These are phyloP conservation scores for Centroberyx gerrardi DNA, from an alignment of 2,797 vertebrate genomes.

Conservation along the genomic window DNA sequence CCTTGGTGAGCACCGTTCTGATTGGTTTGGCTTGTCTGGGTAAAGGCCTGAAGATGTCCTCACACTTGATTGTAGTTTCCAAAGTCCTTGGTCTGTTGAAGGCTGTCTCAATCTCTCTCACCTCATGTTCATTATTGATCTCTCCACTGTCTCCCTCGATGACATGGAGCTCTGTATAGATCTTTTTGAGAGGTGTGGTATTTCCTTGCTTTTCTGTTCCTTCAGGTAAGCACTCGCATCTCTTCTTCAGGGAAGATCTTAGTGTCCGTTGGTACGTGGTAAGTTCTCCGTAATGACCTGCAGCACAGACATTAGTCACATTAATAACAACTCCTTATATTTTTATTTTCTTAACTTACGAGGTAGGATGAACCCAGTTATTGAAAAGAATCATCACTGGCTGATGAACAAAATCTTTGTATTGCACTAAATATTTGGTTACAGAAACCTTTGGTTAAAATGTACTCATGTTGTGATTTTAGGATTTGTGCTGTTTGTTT, in stretches of 20 bases:
- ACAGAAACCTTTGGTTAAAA: too few species aligned
- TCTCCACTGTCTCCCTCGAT: conserved; percentile 17
- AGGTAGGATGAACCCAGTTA: too few species aligned
- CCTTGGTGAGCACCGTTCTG: conserved; percentile 42
- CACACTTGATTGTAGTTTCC: neutral
- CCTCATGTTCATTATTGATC: conserved; percentile 48
- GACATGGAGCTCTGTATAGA: conserved; percentile 36
- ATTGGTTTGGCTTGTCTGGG: neutral
- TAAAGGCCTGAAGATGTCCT: conserved; percentile 33
- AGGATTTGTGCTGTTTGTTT: too few species aligned
- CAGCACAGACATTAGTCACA: neutral
- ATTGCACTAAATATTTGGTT: too few species aligned
- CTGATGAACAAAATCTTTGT: too few species aligned
- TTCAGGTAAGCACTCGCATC: neutral
- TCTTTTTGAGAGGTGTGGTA: conserved; percentile 22
- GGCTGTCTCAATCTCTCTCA: conserved; percentile 33
- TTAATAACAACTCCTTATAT: neutral
- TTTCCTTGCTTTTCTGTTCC: neutral
- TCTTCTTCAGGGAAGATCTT: neutral
- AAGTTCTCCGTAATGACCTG: conserved; percentile 23
- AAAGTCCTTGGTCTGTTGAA: neutral
- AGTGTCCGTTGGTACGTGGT: neutral
- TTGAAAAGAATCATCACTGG: too few species aligned
- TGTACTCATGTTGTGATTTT: too few species aligned
- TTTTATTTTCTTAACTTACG: too few species aligned